A percentile compares a stretch with the other conserved stretches of the same genome.
phyloP scores from a whole-genome alignment of 1,140 invertebrate species.

The Tenebrio molitor region DNA sequence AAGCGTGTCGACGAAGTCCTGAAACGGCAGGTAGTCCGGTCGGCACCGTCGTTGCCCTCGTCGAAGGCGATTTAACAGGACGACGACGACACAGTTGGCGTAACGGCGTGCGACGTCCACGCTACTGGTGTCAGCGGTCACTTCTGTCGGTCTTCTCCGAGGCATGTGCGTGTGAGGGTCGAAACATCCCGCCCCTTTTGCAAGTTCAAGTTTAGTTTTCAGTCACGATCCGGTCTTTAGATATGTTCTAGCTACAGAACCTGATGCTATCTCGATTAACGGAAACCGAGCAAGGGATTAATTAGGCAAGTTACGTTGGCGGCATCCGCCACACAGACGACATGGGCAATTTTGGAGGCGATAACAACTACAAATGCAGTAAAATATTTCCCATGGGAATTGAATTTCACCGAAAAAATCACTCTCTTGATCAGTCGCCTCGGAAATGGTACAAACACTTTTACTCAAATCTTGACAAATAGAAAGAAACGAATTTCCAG shows the following conservation, averaged over 20 bases:
- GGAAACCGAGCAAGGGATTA: slow-evolving; percentile 36
- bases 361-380: not conserved
- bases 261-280: slow-evolving; percentile 28
- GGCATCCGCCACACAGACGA: slow-evolving; percentile 28
- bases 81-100: slow-evolving; percentile 18
- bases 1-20: not conserved
- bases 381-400: slow-evolving; percentile 5
- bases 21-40: not conserved
- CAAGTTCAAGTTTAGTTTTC: slow-evolving; percentile 39
- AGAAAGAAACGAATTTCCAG: too few relatives aligned
- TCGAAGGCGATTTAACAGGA: slow-evolving; percentile 22
- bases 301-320: slow-evolving; percentile 25
- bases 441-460: too few relatives aligned
- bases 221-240: slow-evolving; percentile 28
- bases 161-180: slow-evolving; percentile 54
- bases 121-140: slow-evolving; percentile 50
- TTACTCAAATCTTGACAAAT: too few relatives aligned
- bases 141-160: slow-evolving; percentile 41
- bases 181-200: slow-evolving; percentile 53
- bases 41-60: not conserved
- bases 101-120: slow-evolving; percentile 50
- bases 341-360: slow-evolving; percentile 18
- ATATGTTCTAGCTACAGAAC: slow-evolving; percentile 18
- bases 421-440: not conserved
- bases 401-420: slow-evolving; percentile 7